Conservation (phyloP, 2,888 invertebrate genomes). For the Deilephila elpenor region DNA sequence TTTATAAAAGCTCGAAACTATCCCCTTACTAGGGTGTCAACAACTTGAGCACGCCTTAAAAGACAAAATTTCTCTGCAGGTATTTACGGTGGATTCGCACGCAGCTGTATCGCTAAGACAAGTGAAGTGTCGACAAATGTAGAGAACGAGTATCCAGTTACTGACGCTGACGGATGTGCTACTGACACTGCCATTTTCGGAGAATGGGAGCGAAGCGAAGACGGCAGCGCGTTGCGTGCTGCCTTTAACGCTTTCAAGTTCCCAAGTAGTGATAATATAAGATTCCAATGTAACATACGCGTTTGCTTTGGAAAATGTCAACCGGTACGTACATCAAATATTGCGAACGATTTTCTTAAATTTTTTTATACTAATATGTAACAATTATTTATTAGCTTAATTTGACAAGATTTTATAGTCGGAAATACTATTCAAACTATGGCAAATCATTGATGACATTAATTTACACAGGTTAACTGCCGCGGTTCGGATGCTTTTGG, state of each 20-base stretch:
- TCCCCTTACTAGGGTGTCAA: background rate
- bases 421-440: too few species aligned
- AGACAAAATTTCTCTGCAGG: constrained; percentile 72
- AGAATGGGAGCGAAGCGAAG: constrained; percentile 95
- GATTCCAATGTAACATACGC: constrained; percentile 97
- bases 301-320: constrained; percentile 98
- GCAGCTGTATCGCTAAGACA: constrained; percentile 96
- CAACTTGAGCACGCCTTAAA: background rate
- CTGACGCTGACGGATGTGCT: constrained; percentile 97
- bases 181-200: constrained; percentile 96
- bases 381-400: too few species aligned
- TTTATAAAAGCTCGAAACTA: background rate
- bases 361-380: background rate
- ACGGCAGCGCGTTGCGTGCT: constrained; percentile 93
- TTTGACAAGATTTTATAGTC: too few species aligned
- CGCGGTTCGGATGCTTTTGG: constrained; percentile 96
- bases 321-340: constrained; percentile 86
- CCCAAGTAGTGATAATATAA: constrained; percentile 96
- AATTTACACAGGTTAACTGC: constrained; percentile 90
- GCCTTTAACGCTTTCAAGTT: constrained; percentile 97
- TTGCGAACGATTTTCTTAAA: background rate
- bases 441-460: constrained; percentile 11
- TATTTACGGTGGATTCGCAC: constrained; percentile 97
- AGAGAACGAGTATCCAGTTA: constrained; percentile 96
- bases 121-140: constrained; percentile 90